Conservation (phyloP, 1,140 invertebrate species). For the Bacillus rossius region DNA sequence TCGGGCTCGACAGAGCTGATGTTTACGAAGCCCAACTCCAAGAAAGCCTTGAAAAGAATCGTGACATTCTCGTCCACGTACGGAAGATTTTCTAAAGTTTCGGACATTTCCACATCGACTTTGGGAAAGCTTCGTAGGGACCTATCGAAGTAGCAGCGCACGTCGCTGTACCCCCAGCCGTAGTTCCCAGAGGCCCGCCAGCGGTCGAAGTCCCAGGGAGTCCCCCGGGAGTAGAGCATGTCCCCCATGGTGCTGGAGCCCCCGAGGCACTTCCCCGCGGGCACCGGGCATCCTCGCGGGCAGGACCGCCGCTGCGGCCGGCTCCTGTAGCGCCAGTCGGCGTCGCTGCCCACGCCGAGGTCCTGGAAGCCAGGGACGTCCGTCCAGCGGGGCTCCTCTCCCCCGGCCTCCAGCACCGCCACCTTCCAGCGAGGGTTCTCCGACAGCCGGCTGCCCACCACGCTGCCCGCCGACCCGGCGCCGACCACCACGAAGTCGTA, state of each 20-base stretch:
- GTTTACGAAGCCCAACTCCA: too few relatives aligned
- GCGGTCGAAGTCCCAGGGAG: background rate
- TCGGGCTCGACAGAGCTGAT: too few relatives aligned
- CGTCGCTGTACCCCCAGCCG: background rate
- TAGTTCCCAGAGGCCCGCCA: background rate
- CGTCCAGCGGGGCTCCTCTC: constrained; percentile 27
- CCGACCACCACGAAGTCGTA: constrained; percentile 49
- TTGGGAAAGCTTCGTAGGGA: background rate
- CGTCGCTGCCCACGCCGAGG: background rate
- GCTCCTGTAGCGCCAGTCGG: constrained; percentile 1
- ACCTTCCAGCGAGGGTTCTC: constrained; percentile 47
- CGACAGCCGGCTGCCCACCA: constrained; percentile 32
- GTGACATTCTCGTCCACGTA: too few relatives aligned
- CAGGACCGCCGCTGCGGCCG: background rate
- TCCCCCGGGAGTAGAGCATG: background rate
- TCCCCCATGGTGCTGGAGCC: background rate
- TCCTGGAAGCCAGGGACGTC: background rate
- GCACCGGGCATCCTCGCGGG: too few relatives aligned
- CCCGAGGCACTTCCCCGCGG: background rate
- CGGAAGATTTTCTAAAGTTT: too few relatives aligned
- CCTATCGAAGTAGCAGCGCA: background rate
- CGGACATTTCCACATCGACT: too few relatives aligned
- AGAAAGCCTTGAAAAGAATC: too few relatives aligned
- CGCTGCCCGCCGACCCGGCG: constrained; percentile 45
- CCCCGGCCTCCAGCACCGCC: constrained; percentile 53